Conservation (phyloP, 2,888 invertebrate species). For the Tipula lateralis region DNA sequence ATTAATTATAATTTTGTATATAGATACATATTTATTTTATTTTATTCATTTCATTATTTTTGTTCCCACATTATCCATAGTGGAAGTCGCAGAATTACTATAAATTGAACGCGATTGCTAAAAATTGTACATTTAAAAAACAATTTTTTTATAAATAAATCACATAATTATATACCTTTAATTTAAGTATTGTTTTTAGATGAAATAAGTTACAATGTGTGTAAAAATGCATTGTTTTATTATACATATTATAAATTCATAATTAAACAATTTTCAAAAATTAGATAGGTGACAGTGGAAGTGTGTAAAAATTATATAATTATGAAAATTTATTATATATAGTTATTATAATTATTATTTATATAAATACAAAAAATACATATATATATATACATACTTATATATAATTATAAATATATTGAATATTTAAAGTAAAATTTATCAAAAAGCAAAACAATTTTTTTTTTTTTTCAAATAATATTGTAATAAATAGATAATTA, state of each 20-base stretch:
- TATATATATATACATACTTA: background rate
- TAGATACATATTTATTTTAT: background rate
- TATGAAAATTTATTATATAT: background rate
- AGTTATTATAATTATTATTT: background rate
- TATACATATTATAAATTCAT: background rate
- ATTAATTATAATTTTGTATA: background rate
- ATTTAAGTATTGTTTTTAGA: background rate
- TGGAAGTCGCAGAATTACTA: background rate
- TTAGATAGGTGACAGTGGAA: conserved; percentile 11
- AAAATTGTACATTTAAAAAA: background rate
- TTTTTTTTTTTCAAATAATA: background rate
- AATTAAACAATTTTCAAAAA: background rate
- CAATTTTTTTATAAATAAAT: background rate
- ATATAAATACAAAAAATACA: background rate
- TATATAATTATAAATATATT: background rate
- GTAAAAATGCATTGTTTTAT: background rate
- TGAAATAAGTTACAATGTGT: background rate
- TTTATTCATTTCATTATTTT: background rate
- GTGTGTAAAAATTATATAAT: conserved; percentile 11
- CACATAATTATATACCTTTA: background rate
- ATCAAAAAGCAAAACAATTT: background rate
- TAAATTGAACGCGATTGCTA: background rate
- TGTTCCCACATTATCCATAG: background rate
- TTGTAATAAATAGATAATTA: background rate
- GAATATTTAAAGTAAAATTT: background rate